Evolutionary conservation across 2,113 vertebrate genomes (phyloP).

Genomic region (Galemys pyrenaicus): DNA sequence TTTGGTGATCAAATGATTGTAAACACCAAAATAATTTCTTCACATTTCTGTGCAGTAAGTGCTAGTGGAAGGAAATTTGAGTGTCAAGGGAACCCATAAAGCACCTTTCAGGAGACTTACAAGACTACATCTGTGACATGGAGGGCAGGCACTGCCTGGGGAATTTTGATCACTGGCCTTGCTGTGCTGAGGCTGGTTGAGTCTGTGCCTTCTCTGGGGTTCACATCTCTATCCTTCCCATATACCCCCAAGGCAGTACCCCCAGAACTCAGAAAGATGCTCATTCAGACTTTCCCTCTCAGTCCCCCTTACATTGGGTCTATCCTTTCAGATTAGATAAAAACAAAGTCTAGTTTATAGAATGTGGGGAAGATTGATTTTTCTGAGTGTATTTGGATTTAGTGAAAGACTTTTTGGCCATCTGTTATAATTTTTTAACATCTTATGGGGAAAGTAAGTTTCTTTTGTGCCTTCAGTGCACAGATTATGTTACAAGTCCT

Average conservation of each 20-base stretch:
- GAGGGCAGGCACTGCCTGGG: not conserved
- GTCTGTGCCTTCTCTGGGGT: not conserved
- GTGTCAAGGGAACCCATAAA: not conserved
- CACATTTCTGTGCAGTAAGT: too few species aligned
- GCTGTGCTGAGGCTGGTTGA: too few species aligned
- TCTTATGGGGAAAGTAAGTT: not conserved
- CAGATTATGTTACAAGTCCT: not conserved
- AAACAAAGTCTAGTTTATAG: not conserved
- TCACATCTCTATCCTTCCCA: not conserved
- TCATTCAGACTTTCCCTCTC: not conserved
- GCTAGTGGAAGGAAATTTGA: not conserved
- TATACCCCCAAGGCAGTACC: fast-evolving
- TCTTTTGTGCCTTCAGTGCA: not conserved
- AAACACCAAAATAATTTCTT: too few species aligned
- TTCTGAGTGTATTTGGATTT: not conserved
- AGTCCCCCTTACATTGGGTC: not conserved
- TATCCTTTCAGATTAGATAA: not conserved
- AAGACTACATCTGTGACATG: fast-evolving
- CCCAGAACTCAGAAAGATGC: fast-evolving
- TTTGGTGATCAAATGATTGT: not conserved
- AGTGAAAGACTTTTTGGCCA: not conserved
- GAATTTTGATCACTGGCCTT: too few species aligned
- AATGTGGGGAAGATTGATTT: not conserved
- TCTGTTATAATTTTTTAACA: not conserved
- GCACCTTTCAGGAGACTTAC: fast-evolving